phyloP scores from a whole-genome alignment of 2,797 vertebrate species.

The Peromyscus nudipes region DNA sequence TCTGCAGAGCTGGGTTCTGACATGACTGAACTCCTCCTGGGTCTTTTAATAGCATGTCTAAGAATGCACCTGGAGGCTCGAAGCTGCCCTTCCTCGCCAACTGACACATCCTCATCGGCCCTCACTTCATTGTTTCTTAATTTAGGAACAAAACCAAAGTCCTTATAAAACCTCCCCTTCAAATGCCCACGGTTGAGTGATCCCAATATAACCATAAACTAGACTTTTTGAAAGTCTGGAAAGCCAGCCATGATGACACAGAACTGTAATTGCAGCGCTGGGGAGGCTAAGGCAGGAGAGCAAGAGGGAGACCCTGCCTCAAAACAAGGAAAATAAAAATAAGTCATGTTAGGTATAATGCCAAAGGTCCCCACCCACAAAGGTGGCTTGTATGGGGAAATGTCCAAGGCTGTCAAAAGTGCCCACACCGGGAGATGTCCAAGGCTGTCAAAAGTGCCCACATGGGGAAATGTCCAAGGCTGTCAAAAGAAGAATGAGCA shows the following conservation, averaged over 20 bases:
- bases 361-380: rapidly evolving
- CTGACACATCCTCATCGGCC: background rate
- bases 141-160: background rate
- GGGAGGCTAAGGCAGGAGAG: background rate
- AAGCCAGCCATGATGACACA: background rate
- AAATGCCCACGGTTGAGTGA: background rate
- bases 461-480: background rate
- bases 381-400: rapidly evolving
- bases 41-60: background rate
- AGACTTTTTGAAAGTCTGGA: background rate
- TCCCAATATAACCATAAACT: background rate
- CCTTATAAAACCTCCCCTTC: background rate
- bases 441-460: background rate
- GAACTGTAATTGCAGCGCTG: background rate
- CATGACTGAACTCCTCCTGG: conserved; percentile 8
- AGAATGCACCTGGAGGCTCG: background rate
- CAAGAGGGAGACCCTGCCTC: too few relatives aligned
- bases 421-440: too few relatives aligned
- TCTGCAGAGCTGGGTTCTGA: background rate
- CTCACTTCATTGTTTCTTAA: background rate
- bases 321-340: background rate
- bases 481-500: background rate
- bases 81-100: background rate
- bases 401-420: background rate
- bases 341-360: background rate